Evolutionary conservation across 2,888 invertebrate genomes (phyloP).

Genomic region (Branchipolynoe longqiensis): DNA sequence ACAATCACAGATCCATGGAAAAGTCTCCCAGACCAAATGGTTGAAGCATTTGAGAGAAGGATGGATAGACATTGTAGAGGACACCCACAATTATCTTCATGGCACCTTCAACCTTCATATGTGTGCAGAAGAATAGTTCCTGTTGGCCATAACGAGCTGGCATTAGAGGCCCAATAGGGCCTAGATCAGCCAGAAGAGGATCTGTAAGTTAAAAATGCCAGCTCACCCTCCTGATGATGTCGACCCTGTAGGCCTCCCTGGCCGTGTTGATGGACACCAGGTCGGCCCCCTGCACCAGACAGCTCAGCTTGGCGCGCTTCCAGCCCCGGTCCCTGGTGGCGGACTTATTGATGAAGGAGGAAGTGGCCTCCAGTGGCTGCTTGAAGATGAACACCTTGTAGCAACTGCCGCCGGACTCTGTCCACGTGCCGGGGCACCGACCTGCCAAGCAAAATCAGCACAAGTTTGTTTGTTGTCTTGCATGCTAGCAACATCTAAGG

Average conservation of each 20-base stretch:
- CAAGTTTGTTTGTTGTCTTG: neutral
- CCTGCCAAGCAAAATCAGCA: neutral
- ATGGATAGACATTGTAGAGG: too few species aligned
- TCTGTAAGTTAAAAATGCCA: too few species aligned
- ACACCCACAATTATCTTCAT: too few species aligned
- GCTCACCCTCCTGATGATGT: conserved; percentile 12
- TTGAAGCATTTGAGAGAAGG: too few species aligned
- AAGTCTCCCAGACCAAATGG: too few species aligned
- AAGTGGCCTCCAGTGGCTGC: neutral
- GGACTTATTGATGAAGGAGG: neutral
- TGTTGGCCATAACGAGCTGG: too few species aligned
- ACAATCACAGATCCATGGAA: too few species aligned
- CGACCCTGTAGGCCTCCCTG: conserved; percentile 6
- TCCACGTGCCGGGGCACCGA: neutral
- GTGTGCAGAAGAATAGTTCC: too few species aligned
- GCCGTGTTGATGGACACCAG: conserved; percentile 24
- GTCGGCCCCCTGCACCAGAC: conserved; percentile 36
- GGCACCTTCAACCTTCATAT: too few species aligned
- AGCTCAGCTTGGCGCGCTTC: conserved; percentile 27
- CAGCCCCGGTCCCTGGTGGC: conserved; percentile 5
- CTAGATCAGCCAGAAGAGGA: too few species aligned
- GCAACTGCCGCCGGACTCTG: neutral
- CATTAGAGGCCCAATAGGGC: too few species aligned
- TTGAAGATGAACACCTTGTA: conserved; percentile 39
- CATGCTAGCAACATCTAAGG: too few species aligned